These are phyloP conservation scores for Recurvirostra avosetta DNA, from an alignment of 2,113 vertebrate species.

Conservation along the genomic window DNA sequence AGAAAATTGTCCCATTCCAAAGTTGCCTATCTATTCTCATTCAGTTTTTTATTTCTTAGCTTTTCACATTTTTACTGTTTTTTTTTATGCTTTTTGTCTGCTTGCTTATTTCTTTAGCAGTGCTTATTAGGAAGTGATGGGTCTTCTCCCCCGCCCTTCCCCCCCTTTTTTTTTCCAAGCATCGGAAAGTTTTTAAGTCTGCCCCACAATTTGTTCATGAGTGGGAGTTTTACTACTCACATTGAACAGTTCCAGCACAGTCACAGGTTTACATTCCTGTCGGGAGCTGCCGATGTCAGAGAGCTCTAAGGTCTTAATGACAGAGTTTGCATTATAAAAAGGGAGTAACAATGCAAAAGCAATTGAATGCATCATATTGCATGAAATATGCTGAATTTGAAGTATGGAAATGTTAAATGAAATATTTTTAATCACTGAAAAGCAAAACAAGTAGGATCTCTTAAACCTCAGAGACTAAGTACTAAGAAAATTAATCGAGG, in stretches of 20 bases:
- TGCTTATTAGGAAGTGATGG: neutral
- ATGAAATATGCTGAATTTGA: slow-evolving; percentile 29
- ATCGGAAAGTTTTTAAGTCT: neutral
- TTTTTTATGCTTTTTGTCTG: neutral
- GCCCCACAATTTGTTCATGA: neutral
- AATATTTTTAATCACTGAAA: neutral
- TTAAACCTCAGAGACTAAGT: slow-evolving; percentile 18
- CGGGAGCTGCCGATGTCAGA: neutral
- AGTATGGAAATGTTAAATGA: neutral
- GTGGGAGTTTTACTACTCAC: neutral
- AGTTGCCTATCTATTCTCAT: neutral
- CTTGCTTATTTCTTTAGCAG: slow-evolving; percentile 7
- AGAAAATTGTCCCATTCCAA: neutral
- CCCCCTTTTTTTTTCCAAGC: neutral
- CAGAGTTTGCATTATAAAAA: slow-evolving; percentile 12
- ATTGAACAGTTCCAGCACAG: neutral
- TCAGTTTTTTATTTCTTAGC: neutral
- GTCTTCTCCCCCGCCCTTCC: neutral
- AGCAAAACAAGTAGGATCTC: neutral
- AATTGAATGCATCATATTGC: neutral
- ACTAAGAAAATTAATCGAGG: slow-evolving; percentile 21
- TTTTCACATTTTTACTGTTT: neutral
- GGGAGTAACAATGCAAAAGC: neutral
- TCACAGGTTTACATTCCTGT: slow-evolving; percentile 13
- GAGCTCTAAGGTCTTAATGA: neutral